Percentiles rank a stretch among this genome's conserved stretches.
phyloP scores from a whole-genome alignment of 1,140 invertebrate species.

The Psilanteris sp. region DNA sequence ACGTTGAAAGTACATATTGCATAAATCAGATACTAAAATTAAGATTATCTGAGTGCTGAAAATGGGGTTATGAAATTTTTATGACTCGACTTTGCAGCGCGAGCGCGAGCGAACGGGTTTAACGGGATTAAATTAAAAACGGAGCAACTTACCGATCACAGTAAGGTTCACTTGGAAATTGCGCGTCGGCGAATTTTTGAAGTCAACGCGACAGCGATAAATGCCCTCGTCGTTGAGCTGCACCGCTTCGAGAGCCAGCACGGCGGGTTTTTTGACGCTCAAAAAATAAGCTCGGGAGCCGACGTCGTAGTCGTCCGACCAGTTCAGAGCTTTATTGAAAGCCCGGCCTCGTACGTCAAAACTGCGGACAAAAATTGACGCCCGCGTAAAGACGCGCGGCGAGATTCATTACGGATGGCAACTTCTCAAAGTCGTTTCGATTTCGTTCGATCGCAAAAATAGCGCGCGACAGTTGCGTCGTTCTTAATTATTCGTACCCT shows the following conservation, averaged over 20 bases:
- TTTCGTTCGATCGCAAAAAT: no score
- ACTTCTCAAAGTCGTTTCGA: no score
- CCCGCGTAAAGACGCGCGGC: no score
- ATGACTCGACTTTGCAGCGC: constrained; percentile 5
- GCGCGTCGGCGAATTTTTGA: constrained; percentile 92
- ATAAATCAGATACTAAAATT: constrained; percentile 8
- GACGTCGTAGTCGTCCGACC: constrained; percentile 88
- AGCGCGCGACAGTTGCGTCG: no score
- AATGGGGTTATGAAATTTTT: constrained; percentile 26
- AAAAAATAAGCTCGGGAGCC: constrained; percentile 90
- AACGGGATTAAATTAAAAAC: constrained; percentile 30
- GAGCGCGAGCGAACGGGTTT: constrained; percentile 7
- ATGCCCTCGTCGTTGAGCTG: constrained; percentile 90
- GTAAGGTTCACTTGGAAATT: constrained; percentile 94
- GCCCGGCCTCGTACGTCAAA: constrained; percentile 89
- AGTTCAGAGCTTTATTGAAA: constrained; percentile 87
- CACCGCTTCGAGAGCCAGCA: constrained; percentile 89
- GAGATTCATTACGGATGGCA: no score
- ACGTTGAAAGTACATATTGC: no score
- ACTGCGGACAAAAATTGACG: no score
- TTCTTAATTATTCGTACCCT: no score
- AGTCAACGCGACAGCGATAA: constrained; percentile 94
- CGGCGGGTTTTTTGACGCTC: constrained; percentile 86
- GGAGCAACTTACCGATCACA: constrained; percentile 89
- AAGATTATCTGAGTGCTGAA: constrained; percentile 13